A percentile compares a stretch with the other conserved stretches of the same genome.
These are phyloP conservation scores for Alethe castanea DNA, from an alignment of 2,113 vertebrate genomes.

Conservation along the genomic window DNA sequence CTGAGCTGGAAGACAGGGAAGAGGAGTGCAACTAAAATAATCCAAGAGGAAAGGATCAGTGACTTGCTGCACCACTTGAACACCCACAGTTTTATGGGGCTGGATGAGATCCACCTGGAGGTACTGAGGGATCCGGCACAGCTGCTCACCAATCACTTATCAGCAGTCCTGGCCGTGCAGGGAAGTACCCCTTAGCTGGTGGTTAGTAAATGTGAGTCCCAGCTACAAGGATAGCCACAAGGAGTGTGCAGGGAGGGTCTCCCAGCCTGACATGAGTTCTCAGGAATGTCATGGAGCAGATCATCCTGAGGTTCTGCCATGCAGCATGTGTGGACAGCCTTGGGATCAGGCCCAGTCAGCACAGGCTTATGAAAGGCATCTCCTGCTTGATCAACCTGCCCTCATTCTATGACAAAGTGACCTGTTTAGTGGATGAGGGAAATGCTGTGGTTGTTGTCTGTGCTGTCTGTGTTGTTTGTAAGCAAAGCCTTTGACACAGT, in stretches of 20 bases:
- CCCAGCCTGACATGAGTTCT: background rate
- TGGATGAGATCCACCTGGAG: background rate
- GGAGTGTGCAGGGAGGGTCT: background rate
- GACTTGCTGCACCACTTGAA: background rate
- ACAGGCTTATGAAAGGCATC: background rate
- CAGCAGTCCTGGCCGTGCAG: background rate
- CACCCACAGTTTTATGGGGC: background rate
- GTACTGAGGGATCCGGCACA: background rate
- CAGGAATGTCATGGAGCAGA: no score
- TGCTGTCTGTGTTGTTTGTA: no score
- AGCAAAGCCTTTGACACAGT: background rate
- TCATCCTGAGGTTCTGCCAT: background rate
- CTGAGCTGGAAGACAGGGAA: background rate
- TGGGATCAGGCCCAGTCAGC: background rate
- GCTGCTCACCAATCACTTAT: background rate
- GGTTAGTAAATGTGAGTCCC: background rate
- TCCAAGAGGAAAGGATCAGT: background rate
- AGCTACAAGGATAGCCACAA: background rate
- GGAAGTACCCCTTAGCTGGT: background rate
- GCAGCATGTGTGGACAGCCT: rapidly evolving
- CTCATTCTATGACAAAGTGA: background rate
- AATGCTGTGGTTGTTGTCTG: background rate
- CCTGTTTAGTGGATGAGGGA: background rate
- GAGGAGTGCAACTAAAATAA: background rate
- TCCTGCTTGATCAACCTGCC: background rate